Base-by-base conservation (phyloP, 2,797 vertebrate species). In the Bovichtus diacanthus region DNA sequence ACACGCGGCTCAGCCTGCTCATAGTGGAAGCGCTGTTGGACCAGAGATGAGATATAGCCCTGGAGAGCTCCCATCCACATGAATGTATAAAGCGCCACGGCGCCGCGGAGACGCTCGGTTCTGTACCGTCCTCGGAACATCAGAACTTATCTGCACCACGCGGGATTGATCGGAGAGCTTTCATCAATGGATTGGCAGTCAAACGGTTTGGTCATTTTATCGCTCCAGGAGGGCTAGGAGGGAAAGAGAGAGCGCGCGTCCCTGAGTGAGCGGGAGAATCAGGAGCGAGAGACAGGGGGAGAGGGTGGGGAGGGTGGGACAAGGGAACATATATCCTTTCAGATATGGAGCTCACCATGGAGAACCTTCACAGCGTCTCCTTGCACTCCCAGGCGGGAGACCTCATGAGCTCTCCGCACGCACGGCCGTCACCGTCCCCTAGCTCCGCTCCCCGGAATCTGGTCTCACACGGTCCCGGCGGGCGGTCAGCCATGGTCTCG, bases 311-410 rank as follows among this genome's bases (percentile, higher is more conserved):
- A 93, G 91, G 93, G 93, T 89, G 92, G 91, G 87, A 90, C 85
- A 80, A 91, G 92, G 93, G 91, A 89, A 93, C 86, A 84, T 80
- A 87, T 76, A 88, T 89, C 79, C 61, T 87, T 88, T 80, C 87
- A 87, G 94, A 93, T 70, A 98, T 98, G 97, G 98, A 99, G 95
- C 96, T 99, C 93, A 97, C 96, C 91, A 97, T 99, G 96, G 98
- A 99, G 90, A 97, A 96, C 93, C 94, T 98, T 59, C 97, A 98
- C 93, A 94, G 96, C 87, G 93, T 97, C 90, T 94, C 94, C 81
- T 94, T 94, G 68, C 97, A 98, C 93, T 95, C 97, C 75, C 97
- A 97, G 86, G 93, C 95, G 78, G 96, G 96, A 54, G 96, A 97
- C 86, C 94, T 98, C 90, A 96, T 99, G 95, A 95, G 95, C 94